phyloP scores from a whole-genome alignment of 1,140 invertebrate species.

The Geopemphigus sp. region DNA sequence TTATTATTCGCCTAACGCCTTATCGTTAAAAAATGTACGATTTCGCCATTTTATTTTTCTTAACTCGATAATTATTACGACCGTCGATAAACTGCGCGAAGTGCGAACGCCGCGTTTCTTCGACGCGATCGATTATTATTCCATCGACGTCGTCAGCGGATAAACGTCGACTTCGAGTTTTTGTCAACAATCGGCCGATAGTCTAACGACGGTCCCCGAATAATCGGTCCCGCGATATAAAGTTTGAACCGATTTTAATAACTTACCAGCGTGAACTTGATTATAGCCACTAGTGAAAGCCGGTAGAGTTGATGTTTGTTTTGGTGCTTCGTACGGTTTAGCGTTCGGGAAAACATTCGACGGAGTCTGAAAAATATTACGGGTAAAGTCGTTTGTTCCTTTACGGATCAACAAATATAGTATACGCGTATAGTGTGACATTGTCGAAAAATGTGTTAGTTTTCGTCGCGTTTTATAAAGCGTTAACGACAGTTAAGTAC shows the following conservation, averaged over 20 bases:
- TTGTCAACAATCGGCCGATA: neutral
- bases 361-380: conserved; percentile 12
- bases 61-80: too few relatives aligned
- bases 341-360: conserved; percentile 9
- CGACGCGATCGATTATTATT: too few relatives aligned
- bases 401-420: neutral
- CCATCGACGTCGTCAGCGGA: too few relatives aligned
- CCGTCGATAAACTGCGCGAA: too few relatives aligned
- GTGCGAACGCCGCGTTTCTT: too few relatives aligned
- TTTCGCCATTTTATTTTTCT: too few relatives aligned
- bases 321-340: conserved; percentile 33
- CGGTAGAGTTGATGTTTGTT: conserved; percentile 11
- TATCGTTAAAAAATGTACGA: too few relatives aligned
- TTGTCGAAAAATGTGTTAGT: neutral
- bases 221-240: neutral
- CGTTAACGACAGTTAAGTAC: conserved; percentile 4
- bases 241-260: neutral
- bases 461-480: conserved; percentile 3
- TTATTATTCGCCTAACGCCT: too few relatives aligned
- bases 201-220: neutral
- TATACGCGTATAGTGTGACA: neutral
- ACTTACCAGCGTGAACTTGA: conserved; percentile 18
- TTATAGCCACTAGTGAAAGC: conserved; percentile 6
- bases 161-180: too few relatives aligned
- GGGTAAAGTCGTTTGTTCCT: too few relatives aligned